These are phyloP conservation scores for Acanthoscelides obtectus DNA, from an alignment of 2,888 invertebrate genomes.

Conservation along the genomic window DNA sequence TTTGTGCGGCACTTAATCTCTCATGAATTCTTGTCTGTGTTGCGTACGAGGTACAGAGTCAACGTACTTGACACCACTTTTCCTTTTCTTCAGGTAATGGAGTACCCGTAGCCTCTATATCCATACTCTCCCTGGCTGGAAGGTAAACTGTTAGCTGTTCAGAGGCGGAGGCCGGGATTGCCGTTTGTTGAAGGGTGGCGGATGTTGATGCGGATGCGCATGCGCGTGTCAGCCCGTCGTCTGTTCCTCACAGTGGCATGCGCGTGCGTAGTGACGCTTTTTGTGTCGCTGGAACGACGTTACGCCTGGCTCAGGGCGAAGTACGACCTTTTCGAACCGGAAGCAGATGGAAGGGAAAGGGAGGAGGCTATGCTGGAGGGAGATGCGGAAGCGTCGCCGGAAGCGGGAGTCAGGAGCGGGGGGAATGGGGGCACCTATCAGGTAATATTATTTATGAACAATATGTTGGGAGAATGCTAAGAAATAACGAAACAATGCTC, in stretches of 20 bases:
- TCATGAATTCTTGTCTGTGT: no score
- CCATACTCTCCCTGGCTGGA: no score
- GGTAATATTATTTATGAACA: no score
- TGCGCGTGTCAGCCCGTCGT: conserved; percentile 46
- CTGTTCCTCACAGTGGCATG: conserved; percentile 43
- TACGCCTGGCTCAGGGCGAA: conserved; percentile 50
- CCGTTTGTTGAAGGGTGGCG: neutral
- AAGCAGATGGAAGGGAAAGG: neutral
- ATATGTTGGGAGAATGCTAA: no score
- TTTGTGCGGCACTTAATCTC: no score
- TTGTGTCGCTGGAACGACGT: conserved; percentile 49
- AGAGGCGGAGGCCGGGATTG: no score
- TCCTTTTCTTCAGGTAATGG: conserved; percentile 36
- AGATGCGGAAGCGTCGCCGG: conserved; percentile 13
- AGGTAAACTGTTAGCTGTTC: no score
- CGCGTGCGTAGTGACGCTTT: conserved; percentile 51
- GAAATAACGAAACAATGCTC: no score
- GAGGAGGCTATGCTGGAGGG: neutral
- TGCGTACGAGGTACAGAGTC: no score
- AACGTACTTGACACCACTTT: no score
- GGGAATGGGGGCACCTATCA: neutral
- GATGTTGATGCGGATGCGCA: conserved; percentile 35
- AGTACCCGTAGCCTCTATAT: conserved; percentile 32
- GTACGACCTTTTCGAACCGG: conserved; percentile 2
- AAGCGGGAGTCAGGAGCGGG: neutral